Evolutionary conservation across 2,113 vertebrate genomes (phyloP).

Genomic region (Ictalurus punctatus): DNA sequence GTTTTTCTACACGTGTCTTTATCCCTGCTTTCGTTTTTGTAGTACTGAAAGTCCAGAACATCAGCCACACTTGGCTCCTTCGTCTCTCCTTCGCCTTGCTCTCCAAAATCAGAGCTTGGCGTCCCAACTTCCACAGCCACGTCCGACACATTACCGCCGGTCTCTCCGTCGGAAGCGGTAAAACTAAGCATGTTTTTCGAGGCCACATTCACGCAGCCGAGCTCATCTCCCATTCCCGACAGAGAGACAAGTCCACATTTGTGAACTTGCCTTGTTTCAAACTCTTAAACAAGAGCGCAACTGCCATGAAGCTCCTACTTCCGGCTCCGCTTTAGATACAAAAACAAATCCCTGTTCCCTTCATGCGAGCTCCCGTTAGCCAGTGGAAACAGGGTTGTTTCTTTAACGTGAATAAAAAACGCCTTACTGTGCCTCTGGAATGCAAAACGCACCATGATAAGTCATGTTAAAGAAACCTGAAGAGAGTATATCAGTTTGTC

Average conservation of each 20-base stretch:
- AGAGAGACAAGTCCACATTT: slow-evolving; percentile 67
- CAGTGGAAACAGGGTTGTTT: neutral
- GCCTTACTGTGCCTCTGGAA: neutral
- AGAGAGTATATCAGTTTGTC: neutral
- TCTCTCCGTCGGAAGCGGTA: slow-evolving; percentile 62
- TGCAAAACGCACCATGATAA: neutral
- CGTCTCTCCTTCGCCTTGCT: slow-evolving; percentile 41
- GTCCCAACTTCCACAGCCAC: slow-evolving; percentile 66
- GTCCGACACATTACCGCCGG: slow-evolving; percentile 59
- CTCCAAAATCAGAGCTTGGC: slow-evolving; percentile 57
- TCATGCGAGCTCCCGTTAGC: neutral
- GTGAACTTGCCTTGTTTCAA: slow-evolving; percentile 44
- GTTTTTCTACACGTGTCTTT: slow-evolving; percentile 59
- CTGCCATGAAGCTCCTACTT: slow-evolving; percentile 66
- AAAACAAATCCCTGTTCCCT: slow-evolving; percentile 55
- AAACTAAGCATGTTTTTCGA: slow-evolving; percentile 67
- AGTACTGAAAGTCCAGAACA: slow-evolving; percentile 44
- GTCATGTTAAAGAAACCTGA: neutral
- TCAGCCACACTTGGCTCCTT: slow-evolving; percentile 39
- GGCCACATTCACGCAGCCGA: slow-evolving; percentile 64
- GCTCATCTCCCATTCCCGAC: slow-evolving; percentile 85
- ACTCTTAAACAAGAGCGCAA: slow-evolving; percentile 66
- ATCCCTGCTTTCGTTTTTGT: slow-evolving; percentile 56
- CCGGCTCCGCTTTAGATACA: slow-evolving; percentile 71
- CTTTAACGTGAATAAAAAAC: neutral